phyloP scores from a whole-genome alignment of 2,888 invertebrate species.

The Cryptocheilus praepositus region DNA sequence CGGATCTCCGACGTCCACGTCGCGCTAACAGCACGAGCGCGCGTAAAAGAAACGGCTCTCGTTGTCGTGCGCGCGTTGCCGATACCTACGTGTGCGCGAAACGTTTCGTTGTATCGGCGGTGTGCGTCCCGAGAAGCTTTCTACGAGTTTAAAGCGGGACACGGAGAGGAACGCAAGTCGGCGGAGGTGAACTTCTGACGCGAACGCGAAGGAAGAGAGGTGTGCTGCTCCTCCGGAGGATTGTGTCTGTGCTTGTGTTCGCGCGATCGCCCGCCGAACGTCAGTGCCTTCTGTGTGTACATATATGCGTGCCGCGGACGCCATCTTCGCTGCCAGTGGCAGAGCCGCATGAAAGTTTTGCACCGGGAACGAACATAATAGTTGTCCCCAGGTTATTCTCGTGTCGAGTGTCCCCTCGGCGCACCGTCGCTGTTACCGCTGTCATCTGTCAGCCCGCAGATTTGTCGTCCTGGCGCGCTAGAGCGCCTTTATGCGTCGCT shows the following conservation, averaged over 20 bases:
- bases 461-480: background rate
- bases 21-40: background rate
- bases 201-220: too few species aligned
- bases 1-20: background rate
- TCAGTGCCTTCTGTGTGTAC: too few species aligned
- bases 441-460: background rate
- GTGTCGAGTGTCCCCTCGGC: constrained; percentile 1
- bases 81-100: too few species aligned
- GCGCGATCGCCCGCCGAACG: background rate
- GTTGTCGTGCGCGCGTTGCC: background rate
- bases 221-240: too few species aligned
- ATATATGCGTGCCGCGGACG: background rate
- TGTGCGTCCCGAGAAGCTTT: too few species aligned
- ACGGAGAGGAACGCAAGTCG: background rate
- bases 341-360: constrained; percentile 1
- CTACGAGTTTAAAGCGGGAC: constrained; percentile 8
- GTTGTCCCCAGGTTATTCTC: background rate
- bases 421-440: background rate
- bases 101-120: too few species aligned
- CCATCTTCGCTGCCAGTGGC: background rate
- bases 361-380: constrained; percentile 1
- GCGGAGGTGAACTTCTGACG: too few species aligned
- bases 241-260: too few species aligned
- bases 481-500: background rate
- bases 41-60: background rate